Conservation (phyloP, 2,888 invertebrate genomes). For the Drosophila antonietae region DNA sequence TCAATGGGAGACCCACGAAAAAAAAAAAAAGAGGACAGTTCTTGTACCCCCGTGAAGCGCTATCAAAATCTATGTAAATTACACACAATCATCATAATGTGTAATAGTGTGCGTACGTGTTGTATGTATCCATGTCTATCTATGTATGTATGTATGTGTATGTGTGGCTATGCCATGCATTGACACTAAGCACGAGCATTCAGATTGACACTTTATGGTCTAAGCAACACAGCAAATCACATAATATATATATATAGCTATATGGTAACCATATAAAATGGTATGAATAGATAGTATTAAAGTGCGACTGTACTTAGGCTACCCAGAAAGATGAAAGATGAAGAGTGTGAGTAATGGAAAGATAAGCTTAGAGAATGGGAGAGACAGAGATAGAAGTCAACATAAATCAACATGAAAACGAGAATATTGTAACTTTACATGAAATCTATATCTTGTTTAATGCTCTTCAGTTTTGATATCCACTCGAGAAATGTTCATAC, state of each 20-base stretch:
- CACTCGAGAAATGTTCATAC: constrained; percentile 55
- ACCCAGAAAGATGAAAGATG: no score
- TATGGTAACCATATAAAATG: not conserved
- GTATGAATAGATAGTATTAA: not conserved
- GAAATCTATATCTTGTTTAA: not conserved
- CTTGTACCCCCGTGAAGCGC: constrained; percentile 40
- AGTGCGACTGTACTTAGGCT: constrained; percentile 5
- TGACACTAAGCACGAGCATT: constrained; percentile 58
- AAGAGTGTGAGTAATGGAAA: not conserved
- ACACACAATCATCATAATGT: constrained; percentile 69
- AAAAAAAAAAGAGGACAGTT: constrained; percentile 22
- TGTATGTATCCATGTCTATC: no score
- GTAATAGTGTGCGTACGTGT: constrained; percentile 34
- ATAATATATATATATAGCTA: constrained; percentile 11
- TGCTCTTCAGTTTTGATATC: constrained; percentile 59
- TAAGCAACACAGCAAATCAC: constrained; percentile 47
- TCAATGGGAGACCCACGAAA: constrained; percentile 64
- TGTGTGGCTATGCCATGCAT: constrained; percentile 43
- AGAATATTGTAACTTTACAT: not conserved
- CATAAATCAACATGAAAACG: no score
- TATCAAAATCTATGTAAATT: constrained; percentile 77
- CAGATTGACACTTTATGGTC: constrained; percentile 57
- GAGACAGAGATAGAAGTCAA: not conserved
- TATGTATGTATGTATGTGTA: constrained; percentile 27
- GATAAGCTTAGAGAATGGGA: no score